These are phyloP conservation scores for Chrysolina haemoptera DNA, from an alignment of 2,888 invertebrate genomes.

Conservation along the genomic window DNA sequence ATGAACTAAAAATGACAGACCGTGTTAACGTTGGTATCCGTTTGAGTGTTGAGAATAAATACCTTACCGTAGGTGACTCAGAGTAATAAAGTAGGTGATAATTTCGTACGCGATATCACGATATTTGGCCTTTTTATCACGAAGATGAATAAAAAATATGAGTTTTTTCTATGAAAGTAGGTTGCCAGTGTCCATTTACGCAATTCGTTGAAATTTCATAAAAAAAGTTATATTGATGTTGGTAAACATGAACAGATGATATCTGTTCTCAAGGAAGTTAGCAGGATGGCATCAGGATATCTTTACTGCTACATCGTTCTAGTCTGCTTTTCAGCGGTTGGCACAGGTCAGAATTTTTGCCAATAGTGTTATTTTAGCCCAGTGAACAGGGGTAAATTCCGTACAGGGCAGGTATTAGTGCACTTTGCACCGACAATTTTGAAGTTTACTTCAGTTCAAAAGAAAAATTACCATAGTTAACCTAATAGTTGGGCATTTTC, in stretches of 20 bases:
- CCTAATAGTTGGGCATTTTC: too few relatives aligned
- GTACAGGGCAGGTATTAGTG: too few relatives aligned
- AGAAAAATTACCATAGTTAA: too few relatives aligned
- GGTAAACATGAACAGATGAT: constrained; percentile 36
- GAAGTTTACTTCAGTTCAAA: too few relatives aligned
- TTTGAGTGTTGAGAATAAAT: constrained; percentile 33
- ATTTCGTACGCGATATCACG: constrained; percentile 22
- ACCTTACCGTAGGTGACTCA: constrained; percentile 16
- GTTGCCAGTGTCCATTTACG: not conserved
- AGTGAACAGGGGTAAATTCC: not conserved
- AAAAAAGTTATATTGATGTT: not conserved
- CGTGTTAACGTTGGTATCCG: too few relatives aligned
- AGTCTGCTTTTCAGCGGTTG: constrained; percentile 34
- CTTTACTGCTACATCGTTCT: constrained; percentile 32
- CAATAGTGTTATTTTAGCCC: not conserved
- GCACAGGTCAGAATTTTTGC: constrained; percentile 40
- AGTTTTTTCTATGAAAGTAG: not conserved
- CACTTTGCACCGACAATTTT: too few relatives aligned
- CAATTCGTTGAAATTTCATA: not conserved
- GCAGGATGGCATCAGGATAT: constrained; percentile 34
- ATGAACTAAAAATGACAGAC: too few relatives aligned
- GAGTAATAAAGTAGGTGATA: too few relatives aligned
- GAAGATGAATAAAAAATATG: constrained; percentile 23
- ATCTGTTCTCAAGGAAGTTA: constrained; percentile 5
- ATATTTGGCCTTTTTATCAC: constrained; percentile 3